Conservation (phyloP, 2,888 invertebrate species). For the Apoderus coryli region DNA sequence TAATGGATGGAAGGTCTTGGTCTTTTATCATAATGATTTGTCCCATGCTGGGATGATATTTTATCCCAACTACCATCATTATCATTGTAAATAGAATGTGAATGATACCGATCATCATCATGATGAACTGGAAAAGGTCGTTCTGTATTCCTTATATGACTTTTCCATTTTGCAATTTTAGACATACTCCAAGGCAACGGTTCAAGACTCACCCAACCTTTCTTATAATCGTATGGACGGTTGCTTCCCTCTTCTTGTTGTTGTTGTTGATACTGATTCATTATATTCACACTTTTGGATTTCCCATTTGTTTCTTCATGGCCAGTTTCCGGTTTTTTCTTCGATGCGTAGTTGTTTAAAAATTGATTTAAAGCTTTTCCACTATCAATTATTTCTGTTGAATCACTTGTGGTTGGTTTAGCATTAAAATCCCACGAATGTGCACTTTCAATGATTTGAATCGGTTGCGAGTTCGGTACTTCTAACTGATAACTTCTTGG, state of each 20-base stretch:
- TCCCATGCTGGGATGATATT: too few species aligned
- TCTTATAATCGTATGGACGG: constrained; percentile 50
- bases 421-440: too few species aligned
- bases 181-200: constrained; percentile 68
- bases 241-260: too few species aligned
- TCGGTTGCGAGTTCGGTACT: too few species aligned
- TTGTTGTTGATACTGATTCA: constrained; percentile 35
- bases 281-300: constrained; percentile 37
- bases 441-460: too few species aligned
- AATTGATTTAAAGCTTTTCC: background rate
- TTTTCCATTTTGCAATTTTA: constrained; percentile 67
- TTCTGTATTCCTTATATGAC: constrained; percentile 33
- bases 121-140: constrained; percentile 19
- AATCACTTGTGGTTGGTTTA: too few species aligned
- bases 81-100: too few species aligned
- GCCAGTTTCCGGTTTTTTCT: constrained; percentile 8
- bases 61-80: constrained; percentile 2
- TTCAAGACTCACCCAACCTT: constrained; percentile 65
- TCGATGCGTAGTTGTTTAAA: background rate
- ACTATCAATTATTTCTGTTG: too few species aligned
- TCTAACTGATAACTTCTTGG: too few species aligned
- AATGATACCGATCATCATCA: too few species aligned
- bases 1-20: constrained; percentile 21
- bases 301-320: constrained; percentile 24
- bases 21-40: too few species aligned